Evolutionary conservation across 2,888 invertebrate genomes (phyloP), one percentile per base, ranked within the genome.

Genomic region (Xestia xanthographa): DNA sequence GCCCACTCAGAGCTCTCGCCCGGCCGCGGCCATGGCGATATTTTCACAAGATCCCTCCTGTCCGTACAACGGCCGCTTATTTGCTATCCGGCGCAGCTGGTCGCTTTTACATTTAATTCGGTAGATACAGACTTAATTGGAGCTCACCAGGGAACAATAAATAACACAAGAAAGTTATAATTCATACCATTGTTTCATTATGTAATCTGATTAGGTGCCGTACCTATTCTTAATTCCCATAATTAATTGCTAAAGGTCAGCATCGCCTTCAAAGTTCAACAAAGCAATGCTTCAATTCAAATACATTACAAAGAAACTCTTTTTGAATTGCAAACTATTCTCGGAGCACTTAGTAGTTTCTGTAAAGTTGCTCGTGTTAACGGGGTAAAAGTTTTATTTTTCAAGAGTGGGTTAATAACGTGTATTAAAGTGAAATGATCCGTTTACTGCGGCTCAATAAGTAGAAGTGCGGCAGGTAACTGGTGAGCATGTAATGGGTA

Each of bases 81-180:
- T 86, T 84, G 82, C 86, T 88, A 88, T 86, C 84, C 77, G 80
- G 76, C 84, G 73, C 89, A 90, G 90, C 86, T 90, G 89, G 83
- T 83, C 77, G 78, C 84, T 63, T 63, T 63, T 85, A 82, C 79
- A 73, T 86, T 87, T 84, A 89, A 87, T 90, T 87, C 86, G 77
- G 79, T 79, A 77, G 82, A 86, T 83, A 78, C 81, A 84, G 82
- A 88, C 85, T 86, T 89, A 90, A 91, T 90, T 90, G 87, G 83
- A 89, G 78, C 85, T 83, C 80, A 72, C 84, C 85, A 62, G 80
- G 82, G 79, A 79, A 76, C 80, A 74, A 88, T 90, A 87, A 90
- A 88, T 90, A 88, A 88, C 83, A 74, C 76, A 73, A 82, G 81
- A 86, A 84, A 86, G 80, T 90, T 87, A 87, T 88, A 87, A 89